Evolutionary conservation across 2,113 vertebrate genomes (phyloP), one percentile per base, ranked within the genome.

Genomic region (Elachura formosa): DNA sequence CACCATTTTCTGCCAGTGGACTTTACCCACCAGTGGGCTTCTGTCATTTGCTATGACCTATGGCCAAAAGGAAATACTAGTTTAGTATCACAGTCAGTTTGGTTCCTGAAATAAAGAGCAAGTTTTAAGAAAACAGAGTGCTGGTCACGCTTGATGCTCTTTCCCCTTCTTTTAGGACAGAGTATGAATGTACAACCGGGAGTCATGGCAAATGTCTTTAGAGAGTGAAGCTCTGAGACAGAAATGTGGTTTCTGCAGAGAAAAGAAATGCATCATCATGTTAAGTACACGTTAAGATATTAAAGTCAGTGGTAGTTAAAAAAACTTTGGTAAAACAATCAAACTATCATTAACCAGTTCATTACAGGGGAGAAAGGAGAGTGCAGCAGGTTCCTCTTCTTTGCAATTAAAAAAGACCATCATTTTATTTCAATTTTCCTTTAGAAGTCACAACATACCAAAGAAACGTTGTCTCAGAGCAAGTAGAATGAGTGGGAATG

Each of bases 1-100:
- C 58, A 99, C 99, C 99, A 99, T 99, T 96, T 99, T 99, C 87
- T 98, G 98, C 99, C 99, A 99, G 96, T 98, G 99, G 81, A 98
- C 97, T 96, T 98, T 98, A 95, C 98, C 98, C 93, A 99, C 97
- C 86, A 99, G 97, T 21, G 99, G 99, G 77, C 98, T 98, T 94
- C 98, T 98, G 95, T 99, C 98, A 10, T 99, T 98, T 76, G 99
- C 99, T 74, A 99, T 98, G 61, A 99, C 99, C 99, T 99, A 63
- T 76, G 75, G 72, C 64, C 89, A 77, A 96, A 85, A 95, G 49
- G n/a, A 96, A 87, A 71, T n/a, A 68, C 49, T 4, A 58, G 59
- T 87, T 96, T 61, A 97, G 89, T 46, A 73, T 40, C 31, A 77
- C 78, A 87, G 54, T 48, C 56, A 59, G 36, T n/a, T 80, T 40